phyloP scores from a whole-genome alignment of 2,888 invertebrate genomes.

The Syrista parreyssii region DNA sequence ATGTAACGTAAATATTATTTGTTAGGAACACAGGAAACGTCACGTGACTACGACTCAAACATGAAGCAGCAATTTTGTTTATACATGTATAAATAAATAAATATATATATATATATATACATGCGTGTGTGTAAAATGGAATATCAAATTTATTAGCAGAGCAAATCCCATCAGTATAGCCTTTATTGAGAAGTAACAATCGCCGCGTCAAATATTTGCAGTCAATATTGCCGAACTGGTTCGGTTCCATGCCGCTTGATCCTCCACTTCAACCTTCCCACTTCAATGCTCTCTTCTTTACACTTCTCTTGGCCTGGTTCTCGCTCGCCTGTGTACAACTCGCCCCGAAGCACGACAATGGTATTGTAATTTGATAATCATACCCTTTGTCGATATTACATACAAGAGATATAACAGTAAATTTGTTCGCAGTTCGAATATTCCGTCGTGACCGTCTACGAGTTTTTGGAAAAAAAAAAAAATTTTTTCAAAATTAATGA shows the following conservation, averaged over 20 bases:
- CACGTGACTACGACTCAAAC: not conserved
- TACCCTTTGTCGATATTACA: not conserved
- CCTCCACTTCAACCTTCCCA: not conserved
- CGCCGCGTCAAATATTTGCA: constrained; percentile 27
- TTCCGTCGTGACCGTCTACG: not conserved
- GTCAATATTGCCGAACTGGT: constrained; percentile 18
- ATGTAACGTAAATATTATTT: not conserved
- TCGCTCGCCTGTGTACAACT: not conserved
- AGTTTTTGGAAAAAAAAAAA: not conserved
- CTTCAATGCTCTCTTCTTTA: not conserved
- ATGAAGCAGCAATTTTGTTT: not conserved
- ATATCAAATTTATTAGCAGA: constrained; percentile 2
- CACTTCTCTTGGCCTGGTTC: not conserved
- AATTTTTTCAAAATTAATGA: not conserved
- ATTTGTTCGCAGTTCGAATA: not conserved
- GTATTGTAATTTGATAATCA: not conserved
- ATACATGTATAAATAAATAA: not conserved
- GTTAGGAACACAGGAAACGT: not conserved
- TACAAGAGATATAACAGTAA: not conserved
- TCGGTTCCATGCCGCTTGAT: not conserved
- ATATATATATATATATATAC: not conserved
- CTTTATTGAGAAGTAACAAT: constrained; percentile 22
- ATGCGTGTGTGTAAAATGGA: not conserved
- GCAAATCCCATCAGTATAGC: constrained; percentile 3
- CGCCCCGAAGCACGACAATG: not conserved